Evolutionary conservation across 2,888 invertebrate genomes (phyloP), one percentile per base, ranked within the genome.

Genomic region (Lottia gigantea): DNA sequence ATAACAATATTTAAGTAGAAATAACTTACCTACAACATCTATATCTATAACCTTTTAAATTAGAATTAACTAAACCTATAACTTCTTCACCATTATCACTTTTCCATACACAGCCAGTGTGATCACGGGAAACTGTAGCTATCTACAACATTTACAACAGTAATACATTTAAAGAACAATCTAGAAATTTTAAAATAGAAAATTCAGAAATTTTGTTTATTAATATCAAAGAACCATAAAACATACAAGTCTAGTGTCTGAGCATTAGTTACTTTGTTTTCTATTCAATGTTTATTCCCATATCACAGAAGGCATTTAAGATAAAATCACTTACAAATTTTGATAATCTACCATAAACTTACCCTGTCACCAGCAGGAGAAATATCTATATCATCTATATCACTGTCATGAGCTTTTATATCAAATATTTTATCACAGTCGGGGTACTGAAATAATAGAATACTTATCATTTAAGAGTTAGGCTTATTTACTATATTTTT

Each of bases 371-470:
- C 93, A 84, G 93, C 92, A 1, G 94, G 93, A 89, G 94, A 95
- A 86, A 97, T 94, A 90, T 97, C 96, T 68, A 98, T 88, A 88
- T 97, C 97, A 85, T 97, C 97, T 76, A 98, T 94, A 91, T 97
- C 97, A 89, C 95, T 95, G 69, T 91, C 92, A 84, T 97, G 97
- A 47, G 93, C 95, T 75, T 92, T 90, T 14, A 96, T 90, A 79
- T 93, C 93, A 82, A 91, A 91, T 25, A 92, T 85, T 78, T 92
- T 91, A 68, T 92, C 91, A 90, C 96, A 91, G 80, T 93, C 92
- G 0, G 97, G 96, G 88, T 95, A 95, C 84, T 89, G 78, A 65
- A 80, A 81, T 19, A 70, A 63, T 19, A 67, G 15, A 47, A 16
- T 16, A 25, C 66, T 46, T 16, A 16, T 15, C n/a, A 63, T 23